A percentile compares a stretch with the other conserved stretches of the same genome.
Conservation (phyloP, 2,797 vertebrate species). For the Halcyon smyrnensis region DNA sequence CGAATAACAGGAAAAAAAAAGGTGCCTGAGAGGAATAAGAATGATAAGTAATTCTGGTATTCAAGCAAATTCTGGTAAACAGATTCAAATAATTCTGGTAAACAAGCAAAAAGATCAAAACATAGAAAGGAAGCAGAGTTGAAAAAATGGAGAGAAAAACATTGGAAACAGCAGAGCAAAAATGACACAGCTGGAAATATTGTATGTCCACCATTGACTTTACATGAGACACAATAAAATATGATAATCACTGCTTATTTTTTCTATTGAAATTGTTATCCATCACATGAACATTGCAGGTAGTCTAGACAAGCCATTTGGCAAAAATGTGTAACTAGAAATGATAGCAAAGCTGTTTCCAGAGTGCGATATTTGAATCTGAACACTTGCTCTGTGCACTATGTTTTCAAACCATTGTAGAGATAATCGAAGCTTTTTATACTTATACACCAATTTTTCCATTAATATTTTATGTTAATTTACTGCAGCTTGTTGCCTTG, state of each 20-base stretch:
- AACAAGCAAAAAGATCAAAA: slow-evolving; percentile 1
- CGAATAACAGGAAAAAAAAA: neutral
- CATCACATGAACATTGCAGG: neutral
- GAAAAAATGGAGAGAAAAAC: neutral
- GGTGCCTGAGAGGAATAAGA: neutral
- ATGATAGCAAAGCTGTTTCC: neutral
- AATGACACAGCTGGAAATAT: neutral
- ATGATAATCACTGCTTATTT: neutral
- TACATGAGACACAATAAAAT: neutral
- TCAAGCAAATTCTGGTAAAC: neutral
- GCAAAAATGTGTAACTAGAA: neutral
- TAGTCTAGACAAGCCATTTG: neutral
- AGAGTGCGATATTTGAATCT: neutral
- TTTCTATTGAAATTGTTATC: neutral
- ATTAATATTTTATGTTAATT: neutral
- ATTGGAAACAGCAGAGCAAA: neutral
- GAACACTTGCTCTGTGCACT: neutral
- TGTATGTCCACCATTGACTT: neutral
- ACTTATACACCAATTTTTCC: neutral
- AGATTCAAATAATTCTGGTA: neutral
- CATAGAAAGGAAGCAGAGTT: neutral
- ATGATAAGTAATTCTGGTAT: neutral
- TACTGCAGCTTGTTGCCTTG: neutral
- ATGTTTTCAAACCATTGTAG: neutral
- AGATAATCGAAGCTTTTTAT: neutral